Percentiles rank a stretch among this genome's conserved stretches.
These are phyloP conservation scores for Lepidocyrtoides sp. DNA, from an alignment of 2,888 invertebrate genomes.

Conservation along the genomic window DNA sequence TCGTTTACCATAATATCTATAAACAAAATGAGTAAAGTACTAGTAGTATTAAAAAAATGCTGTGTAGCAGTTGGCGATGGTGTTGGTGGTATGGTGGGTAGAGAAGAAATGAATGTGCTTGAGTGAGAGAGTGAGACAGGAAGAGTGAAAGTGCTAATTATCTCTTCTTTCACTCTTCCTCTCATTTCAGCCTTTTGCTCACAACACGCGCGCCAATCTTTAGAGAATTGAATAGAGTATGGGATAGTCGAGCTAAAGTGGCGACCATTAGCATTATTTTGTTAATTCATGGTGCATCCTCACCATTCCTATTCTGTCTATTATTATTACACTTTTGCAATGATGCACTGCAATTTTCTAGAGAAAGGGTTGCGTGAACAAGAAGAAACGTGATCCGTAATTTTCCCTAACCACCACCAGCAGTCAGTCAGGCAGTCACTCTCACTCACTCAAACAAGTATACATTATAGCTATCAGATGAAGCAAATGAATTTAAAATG, in stretches of 20 bases:
- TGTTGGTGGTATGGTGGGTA: not conserved
- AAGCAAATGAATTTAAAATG: constrained; percentile 72
- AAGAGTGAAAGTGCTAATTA: constrained; percentile 83
- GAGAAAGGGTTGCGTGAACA: not conserved
- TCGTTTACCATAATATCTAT: no score
- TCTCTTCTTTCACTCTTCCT: constrained; percentile 74
- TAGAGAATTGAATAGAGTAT: constrained; percentile 41
- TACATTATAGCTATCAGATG: no score
- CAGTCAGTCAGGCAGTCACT: not conserved
- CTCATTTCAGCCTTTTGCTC: no score
- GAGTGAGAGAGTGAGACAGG: constrained; percentile 58
- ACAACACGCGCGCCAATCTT: constrained; percentile 71
- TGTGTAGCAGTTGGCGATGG: not conserved
- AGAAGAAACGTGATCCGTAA: constrained; percentile 48
- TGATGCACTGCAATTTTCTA: constrained; percentile 39
- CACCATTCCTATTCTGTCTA: no score
- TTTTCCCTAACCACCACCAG: constrained; percentile 35
- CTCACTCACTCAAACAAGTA: not conserved
- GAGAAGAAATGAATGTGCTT: constrained; percentile 44
- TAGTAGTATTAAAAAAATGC: not conserved
- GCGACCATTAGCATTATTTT: constrained; percentile 79
- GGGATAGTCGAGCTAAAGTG: constrained; percentile 41
- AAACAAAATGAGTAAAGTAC: not conserved
- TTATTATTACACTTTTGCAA: constrained; percentile 63
- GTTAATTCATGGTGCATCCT: constrained; percentile 78